Conservation (phyloP, 2,888 invertebrate species). For the Xiphydria camelus region DNA sequence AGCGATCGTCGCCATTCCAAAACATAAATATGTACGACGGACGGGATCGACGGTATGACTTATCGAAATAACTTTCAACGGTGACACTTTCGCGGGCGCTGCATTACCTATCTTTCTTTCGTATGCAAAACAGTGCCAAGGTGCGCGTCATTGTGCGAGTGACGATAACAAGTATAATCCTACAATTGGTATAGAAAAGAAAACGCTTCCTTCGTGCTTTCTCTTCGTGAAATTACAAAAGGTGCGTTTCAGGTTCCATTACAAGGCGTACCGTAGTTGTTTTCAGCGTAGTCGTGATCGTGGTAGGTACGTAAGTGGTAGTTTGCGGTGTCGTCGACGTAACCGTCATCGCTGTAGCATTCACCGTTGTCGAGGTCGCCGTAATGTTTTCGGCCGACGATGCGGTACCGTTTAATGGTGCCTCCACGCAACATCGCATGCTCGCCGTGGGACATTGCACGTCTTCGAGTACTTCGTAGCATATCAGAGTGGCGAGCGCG, state of each 20-base stretch:
- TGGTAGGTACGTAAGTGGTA: constrained; percentile 34
- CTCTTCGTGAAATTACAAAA: constrained; percentile 3
- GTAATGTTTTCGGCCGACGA: constrained; percentile 27
- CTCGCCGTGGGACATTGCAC: constrained; percentile 77
- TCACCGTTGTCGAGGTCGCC: constrained; percentile 46
- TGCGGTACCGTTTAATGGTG: constrained; percentile 64
- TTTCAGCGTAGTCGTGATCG: constrained; percentile 41
- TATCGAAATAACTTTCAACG: too few species aligned
- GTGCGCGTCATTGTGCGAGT: too few species aligned
- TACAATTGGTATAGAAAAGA: neutral
- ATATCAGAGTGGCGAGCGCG: constrained; percentile 81
- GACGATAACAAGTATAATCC: too few species aligned
- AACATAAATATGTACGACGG: too few species aligned
- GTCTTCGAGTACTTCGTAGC: constrained; percentile 82
- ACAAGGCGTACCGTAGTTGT: constrained; percentile 23
- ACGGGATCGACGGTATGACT: too few species aligned
- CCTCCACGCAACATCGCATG: constrained; percentile 85
- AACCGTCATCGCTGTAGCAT: constrained; percentile 42
- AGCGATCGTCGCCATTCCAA: too few species aligned
- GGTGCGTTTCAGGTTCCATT: constrained; percentile 11
- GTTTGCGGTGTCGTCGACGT: constrained; percentile 36
- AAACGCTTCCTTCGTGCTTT: neutral
- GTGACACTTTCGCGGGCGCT: too few species aligned
- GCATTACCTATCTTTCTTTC: too few species aligned
- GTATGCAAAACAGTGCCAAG: too few species aligned